Evolutionary conservation across 2,797 vertebrate species (phyloP), one percentile per base, ranked within the genome.

Genomic region (Cichlasoma orientale): DNA sequence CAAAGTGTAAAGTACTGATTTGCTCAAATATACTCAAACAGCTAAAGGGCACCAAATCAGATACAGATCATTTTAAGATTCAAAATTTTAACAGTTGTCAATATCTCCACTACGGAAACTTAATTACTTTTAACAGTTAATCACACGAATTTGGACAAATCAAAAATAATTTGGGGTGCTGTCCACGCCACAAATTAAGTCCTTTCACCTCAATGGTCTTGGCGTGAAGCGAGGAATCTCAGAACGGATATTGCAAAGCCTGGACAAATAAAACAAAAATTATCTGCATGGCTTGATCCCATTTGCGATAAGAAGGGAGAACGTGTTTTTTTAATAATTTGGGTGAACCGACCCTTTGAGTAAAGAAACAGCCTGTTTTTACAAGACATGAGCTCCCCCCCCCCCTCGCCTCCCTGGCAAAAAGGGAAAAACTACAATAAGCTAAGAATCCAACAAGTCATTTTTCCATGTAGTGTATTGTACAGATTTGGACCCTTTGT

Each of bases 241-340:
- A 25, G 13, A 75, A 44, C 10, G 6, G 23, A 63, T 27, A 58
- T 58, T 58, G 44, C 18, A 72, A 72, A 63, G 58, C 11, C 23
- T 18, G 25, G 4, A 75, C 29, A 83, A 33, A 59, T 52, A 72
- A 55, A 79, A 63, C 29, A 29, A 33, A 72, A 74, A 44, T 36
- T 3, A 61, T 68, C 23, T 63, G 25, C n/a, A 33, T 58, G 50
- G 5, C 5, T 36, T 41, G 27, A 47, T 63, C 16, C 25, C 21
- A 77, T 44, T 68, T 31, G 25, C 50, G 44, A 68, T 68, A 68
- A 68, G 63, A 9, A 27, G 44, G 25, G 9, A 11, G 25, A 50
- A 29, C 19, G 63, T 50, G 44, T 68, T n/a, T 68, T 68, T 31
- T 52, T 52, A 68, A 68, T 75, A 7, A 76, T 54, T 59, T 44